Base-by-base conservation (phyloP, 2,888 invertebrate species). In the Autographa pulchrina region DNA sequence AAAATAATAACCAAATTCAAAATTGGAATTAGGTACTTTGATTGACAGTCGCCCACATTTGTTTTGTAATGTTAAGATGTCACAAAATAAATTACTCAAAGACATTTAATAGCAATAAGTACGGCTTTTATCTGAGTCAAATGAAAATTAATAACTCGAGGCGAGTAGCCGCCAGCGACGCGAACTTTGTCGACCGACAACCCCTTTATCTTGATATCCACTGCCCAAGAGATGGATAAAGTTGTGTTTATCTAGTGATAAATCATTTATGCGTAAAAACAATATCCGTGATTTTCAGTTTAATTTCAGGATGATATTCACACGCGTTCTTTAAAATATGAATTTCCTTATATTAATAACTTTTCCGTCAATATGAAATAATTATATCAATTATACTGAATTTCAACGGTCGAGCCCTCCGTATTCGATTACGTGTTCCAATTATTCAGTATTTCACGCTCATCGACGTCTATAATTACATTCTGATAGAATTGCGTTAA, bases 401-500 rank as follows among this genome's bases (percentile, higher is more conserved):
- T 74, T 79, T 77, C 78, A 69, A 70, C 78, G 72, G 79, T 77
- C 72, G 74, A 77, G 73, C 74, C 76, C 75, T 81, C 73, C 72
- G 68, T 76, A 86, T 85, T 82, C 79, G 81, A 88, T 87, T 86
- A 85, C 84, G 81, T 83, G 78, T 85, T 90, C 88, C 91, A 93
- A 93, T 93, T 92, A 94, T 92, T 90, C 91, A 90, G 91, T 93
- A 93, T 94, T 94, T 94, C 92, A 92, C 91, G 92, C 91, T 91
- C 91, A 92, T 93, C 91, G 93, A 91, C 88, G 86, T 92, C 92
- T 92, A 91, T 95, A 95, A 95, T 95, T 95, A 94, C 91, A 92
- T 93, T 93, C 90, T 90, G 92, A 92, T 92, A 90, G 91, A 92
- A 93, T 91, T 92, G 90, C 90, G 92, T 94, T 93, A 90, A 93